Evolutionary conservation across 37 sponge, comb jelly and placozoan species (phyloP), one percentile per base, ranked within the genome.

Genomic region (Agelas oroides): DNA sequence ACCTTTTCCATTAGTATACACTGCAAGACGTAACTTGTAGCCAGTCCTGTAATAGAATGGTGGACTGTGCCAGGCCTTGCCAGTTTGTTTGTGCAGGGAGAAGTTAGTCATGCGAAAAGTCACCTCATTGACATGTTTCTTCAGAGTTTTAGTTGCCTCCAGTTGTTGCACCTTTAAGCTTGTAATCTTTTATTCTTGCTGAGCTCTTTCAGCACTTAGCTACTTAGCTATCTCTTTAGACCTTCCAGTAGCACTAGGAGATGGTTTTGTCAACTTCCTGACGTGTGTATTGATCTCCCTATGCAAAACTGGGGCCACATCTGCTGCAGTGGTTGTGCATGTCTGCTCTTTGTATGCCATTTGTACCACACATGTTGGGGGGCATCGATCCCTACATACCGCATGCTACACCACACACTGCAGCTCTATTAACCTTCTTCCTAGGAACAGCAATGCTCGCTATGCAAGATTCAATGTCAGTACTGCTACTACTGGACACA

Each of bases 331-430:
- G 78, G 38, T 33, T 21, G n/a, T 14, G n/a, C 16, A 77, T 23
- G 35, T 57, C 62, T 24, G 24, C 59, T 0, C 78, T 33, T 6
- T 21, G 30, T 28, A 77, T 18, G 39, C 32, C 39, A 23, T 0
- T 16, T 34, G 62, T 56, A 60, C 83, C 83, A 71, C 83, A 82
- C 57, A 71, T 71, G 14, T 56, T 82, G n/a, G 71, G 83, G n/a
- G n/a, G n/a, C n/a, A n/a, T n/a, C n/a, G n/a, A n/a, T n/a, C n/a
- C n/a, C n/a, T n/a, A n/a, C n/a, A n/a, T n/a, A n/a, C n/a, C n/a
- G n/a, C n/a, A n/a, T n/a, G n/a, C n/a, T n/a, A 60, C 84, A 84
- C 1, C 5, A 12, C 25, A 73, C 0, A 32, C 66, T 75, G 35
- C 52, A 73, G 40, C 64, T 40, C 24, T 75, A 34, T 16, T 65